Conservation (phyloP, 2,888 invertebrate species). For the Lasioglossum morio region DNA sequence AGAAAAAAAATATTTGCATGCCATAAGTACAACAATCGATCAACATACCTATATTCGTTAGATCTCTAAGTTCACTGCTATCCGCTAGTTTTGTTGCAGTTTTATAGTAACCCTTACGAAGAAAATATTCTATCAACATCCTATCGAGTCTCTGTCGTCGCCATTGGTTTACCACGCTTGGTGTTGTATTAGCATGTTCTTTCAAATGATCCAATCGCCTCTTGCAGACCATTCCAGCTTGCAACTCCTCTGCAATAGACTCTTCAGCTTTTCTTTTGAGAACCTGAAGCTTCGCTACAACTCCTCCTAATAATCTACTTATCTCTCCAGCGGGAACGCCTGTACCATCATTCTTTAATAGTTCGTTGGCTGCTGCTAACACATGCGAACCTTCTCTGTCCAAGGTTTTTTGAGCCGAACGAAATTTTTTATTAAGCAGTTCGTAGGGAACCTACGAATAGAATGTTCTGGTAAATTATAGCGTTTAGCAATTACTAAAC, state of each 20-base stretch:
- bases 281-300: constrained; percentile 95
- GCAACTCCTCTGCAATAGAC: constrained; percentile 95
- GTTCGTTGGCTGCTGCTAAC: constrained; percentile 90
- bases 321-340: constrained; percentile 89
- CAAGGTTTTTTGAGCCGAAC: constrained; percentile 96
- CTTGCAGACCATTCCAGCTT: constrained; percentile 96
- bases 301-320: constrained; percentile 92
- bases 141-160: constrained; percentile 95
- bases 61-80: constrained; percentile 91
- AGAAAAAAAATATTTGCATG: constrained; percentile 14
- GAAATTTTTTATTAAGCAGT: constrained; percentile 98
- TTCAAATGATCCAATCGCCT: constrained; percentile 96
- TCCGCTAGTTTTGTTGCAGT: constrained; percentile 95
- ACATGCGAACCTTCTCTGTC: constrained; percentile 97
- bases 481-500: too few relatives aligned
- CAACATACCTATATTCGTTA: constrained; percentile 94
- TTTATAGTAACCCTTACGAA: constrained; percentile 97
- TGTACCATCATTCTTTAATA: constrained; percentile 88
- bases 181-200: constrained; percentile 87
- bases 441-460: constrained; percentile 96
- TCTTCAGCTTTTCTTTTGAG: constrained; percentile 98
- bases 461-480: constrained; percentile 3
- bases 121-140: constrained; percentile 98
- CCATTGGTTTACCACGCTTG: constrained; percentile 90
- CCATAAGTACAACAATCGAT: neutral